Evolutionary conservation across 2,888 invertebrate species (phyloP).

Genomic region (Bellardia bayeri): DNA sequence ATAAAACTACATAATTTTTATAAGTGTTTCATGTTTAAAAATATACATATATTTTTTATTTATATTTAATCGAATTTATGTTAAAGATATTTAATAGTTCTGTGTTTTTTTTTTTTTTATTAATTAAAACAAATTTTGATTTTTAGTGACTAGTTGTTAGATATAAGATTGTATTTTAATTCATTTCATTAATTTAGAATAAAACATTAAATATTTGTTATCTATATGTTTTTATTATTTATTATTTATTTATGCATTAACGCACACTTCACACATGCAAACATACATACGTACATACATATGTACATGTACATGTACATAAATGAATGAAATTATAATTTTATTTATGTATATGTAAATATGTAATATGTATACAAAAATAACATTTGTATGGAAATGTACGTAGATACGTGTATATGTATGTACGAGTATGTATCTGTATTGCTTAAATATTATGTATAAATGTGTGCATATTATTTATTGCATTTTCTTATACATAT

Average conservation of each 20-base stretch:
- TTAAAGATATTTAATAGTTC: background rate
- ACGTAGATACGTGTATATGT: background rate
- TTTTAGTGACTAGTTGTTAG: constrained; percentile 71
- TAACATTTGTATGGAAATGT: constrained; percentile 65
- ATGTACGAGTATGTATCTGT: no score
- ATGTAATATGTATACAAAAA: background rate
- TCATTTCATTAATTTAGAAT: constrained; percentile 48
- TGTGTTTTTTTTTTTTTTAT: background rate
- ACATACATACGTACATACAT: background rate
- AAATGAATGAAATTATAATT: background rate
- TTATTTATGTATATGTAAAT: background rate
- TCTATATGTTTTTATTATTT: constrained; percentile 18
- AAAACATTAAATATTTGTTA: constrained; percentile 16
- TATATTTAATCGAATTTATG: constrained; percentile 15
- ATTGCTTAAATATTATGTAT: no score
- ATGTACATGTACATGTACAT: background rate
- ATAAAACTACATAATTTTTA: constrained; percentile 3
- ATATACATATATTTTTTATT: constrained; percentile 26
- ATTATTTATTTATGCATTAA: constrained; percentile 2
- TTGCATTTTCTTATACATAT: no score
- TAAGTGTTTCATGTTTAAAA: constrained; percentile 10
- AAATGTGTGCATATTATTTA: no score
- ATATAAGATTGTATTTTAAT: constrained; percentile 61
- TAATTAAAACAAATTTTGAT: constrained; percentile 54
- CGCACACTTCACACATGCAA: background rate